Base-by-base conservation (phyloP, 1,140 invertebrate species). In the Megathymus violae region DNA sequence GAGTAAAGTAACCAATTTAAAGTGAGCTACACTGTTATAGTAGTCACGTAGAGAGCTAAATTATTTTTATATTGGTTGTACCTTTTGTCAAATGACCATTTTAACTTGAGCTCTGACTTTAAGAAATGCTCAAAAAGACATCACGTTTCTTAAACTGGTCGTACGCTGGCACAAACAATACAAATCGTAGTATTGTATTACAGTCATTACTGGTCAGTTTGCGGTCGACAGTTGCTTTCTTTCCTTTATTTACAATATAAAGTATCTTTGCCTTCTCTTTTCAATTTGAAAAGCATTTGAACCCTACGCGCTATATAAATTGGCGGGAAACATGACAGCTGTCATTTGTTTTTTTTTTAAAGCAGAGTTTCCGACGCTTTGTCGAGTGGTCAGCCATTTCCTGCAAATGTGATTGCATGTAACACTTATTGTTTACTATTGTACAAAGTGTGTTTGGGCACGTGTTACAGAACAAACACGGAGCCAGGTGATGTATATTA, bases 201-300 rank as follows among this genome's bases (percentile, higher is more conserved):
- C 38, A 64, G 66, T 76, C 67, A 76, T 76, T 76, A 76, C 59
- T 65, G 73, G 73, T 72, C 73, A 75, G 54, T 72, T 72, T 75
- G 73, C 54, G 73, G 73, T 75, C 67, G 67, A 62, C 69, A 71
- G 69, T 52, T 72, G 69, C 64, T 54, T 62, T 67, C 59, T 61
- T 64, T 67, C 60, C n/a, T n/a, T 64, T 69, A 48, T 69, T 69
- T 59, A 59, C 47, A 63, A 62, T 56, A 65, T 54, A 72, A 69
- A 68, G 40, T 62, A 48, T 14, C 40, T 44, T 52, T 66, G 47
- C 61, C 40, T 56, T 31, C 50, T 38, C 25, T 44, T 60, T 60
- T 38, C 15, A 22, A 51, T n/a, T n/a, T n/a, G 6, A 15, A 52
- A 48, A 31, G 19, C 44, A 56, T 31, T 56, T 50, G 43, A 25